Evolutionary conservation across 37 sponge, comb jelly and placozoan genomes (phyloP).

Genomic region (Spongia lamella): DNA sequence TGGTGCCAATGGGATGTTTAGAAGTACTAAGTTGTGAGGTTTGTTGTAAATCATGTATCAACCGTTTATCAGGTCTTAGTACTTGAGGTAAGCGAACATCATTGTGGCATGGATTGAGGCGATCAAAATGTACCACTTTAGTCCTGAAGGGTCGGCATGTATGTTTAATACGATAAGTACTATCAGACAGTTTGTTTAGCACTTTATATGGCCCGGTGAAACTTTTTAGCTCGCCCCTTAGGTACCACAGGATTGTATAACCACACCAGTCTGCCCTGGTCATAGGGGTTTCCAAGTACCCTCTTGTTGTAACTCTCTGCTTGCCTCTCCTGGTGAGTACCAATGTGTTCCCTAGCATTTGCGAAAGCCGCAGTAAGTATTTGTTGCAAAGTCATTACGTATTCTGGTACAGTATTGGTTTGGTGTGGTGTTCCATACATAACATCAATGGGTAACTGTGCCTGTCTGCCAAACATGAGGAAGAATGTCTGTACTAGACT

Average conservation of each 20-base stretch:
- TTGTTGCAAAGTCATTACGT: not conserved
- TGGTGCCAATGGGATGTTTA: not conserved
- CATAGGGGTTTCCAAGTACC: conserved; percentile 3
- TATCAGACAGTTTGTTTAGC: conserved; percentile 3
- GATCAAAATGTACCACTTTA: conserved; percentile 18
- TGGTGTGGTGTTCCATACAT: conserved; percentile 7
- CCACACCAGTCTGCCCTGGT: conserved; percentile 11
- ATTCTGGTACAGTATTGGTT: not conserved
- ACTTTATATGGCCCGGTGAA: conserved; percentile 17
- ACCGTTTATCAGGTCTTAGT: too few species aligned
- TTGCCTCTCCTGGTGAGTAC: conserved; percentile 2
- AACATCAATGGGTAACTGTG: conserved; percentile 12
- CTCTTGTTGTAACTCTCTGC: conserved; percentile 7
- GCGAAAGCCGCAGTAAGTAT: not conserved
- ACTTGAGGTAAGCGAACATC: not conserved
- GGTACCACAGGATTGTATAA: conserved; percentile 9
- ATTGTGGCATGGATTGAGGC: conserved; percentile 3
- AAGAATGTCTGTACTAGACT: not conserved
- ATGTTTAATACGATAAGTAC: not conserved
- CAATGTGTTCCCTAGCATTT: not conserved
- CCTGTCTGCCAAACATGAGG: conserved; percentile 19
- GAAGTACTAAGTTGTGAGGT: not conserved
- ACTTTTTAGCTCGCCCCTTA: conserved; percentile 1
- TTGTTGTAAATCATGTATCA: too few species aligned
- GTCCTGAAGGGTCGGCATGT: not conserved